Evolutionary conservation across 1,140 invertebrate species (phyloP).

Genomic region (Leptinotarsa undecemlineata): DNA sequence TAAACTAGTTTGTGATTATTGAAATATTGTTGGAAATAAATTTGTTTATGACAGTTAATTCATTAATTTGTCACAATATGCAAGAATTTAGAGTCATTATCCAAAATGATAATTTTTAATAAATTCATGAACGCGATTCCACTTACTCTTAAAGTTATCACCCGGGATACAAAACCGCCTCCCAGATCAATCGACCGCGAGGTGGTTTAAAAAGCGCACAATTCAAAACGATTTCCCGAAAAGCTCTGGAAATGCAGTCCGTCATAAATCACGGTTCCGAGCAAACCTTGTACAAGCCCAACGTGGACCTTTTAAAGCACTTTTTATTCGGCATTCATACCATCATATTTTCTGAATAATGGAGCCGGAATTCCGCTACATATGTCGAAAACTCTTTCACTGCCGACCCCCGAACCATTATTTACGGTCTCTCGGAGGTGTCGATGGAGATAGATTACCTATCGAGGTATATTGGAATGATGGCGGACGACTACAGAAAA

Average conservation of each 20-base stretch:
- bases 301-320: conserved; percentile 2
- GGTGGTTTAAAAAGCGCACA: background rate
- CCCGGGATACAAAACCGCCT: too few relatives aligned
- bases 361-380: conserved; percentile 26
- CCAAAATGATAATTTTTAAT: too few relatives aligned
- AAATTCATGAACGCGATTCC: too few relatives aligned
- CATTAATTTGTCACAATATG: too few relatives aligned
- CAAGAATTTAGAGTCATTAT: too few relatives aligned
- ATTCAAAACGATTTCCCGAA: background rate
- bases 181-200: background rate
- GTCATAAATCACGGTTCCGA: background rate
- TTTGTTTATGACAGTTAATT: too few relatives aligned
- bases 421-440: conserved; percentile 25
- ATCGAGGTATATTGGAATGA: conserved; percentile 1
- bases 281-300: background rate
- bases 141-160: too few relatives aligned
- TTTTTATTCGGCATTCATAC: conserved; percentile 17
- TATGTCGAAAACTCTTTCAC: conserved; percentile 24
- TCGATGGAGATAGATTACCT: conserved; percentile 29
- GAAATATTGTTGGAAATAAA: too few relatives aligned
- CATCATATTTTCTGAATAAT: conserved; percentile 28
- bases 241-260: background rate
- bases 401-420: conserved; percentile 8
- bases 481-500: background rate
- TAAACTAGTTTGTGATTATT: too few relatives aligned